phyloP scores from a whole-genome alignment of 2,113 vertebrate genomes.

The Amphilophus citrinellus region DNA sequence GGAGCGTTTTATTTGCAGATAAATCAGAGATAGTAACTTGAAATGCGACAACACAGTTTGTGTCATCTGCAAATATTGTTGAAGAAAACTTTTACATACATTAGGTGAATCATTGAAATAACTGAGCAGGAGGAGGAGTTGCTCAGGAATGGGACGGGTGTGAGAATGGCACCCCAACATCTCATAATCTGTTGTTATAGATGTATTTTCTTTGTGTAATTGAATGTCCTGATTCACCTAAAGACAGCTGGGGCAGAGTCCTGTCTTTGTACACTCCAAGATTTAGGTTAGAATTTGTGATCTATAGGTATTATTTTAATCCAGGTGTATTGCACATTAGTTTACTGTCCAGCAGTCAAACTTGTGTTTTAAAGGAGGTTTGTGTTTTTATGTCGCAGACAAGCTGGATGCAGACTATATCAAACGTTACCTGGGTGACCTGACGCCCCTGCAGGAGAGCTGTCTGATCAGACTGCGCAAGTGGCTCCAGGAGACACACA shows the following conservation, averaged over 20 bases:
- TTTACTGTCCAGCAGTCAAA: not conserved
- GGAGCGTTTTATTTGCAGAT: not conserved
- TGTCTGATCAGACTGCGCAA: constrained; percentile 94
- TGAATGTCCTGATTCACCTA: too few species aligned
- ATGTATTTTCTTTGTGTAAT: not conserved
- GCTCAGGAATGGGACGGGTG: not conserved
- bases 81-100: rapidly evolving
- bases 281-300: not conserved
- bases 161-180: not conserved
- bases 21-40: too few species aligned
- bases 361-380: not conserved
- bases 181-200: not conserved
- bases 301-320: not conserved
- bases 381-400: constrained; percentile 78
- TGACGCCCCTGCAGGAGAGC: constrained; percentile 96
- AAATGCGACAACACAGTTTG: rapidly evolving
- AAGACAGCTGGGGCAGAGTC: not conserved
- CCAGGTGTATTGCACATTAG: not conserved
- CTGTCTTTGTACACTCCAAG: not conserved
- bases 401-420: constrained; percentile 97
- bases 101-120: not conserved
- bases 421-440: constrained; percentile 93
- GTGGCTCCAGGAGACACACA: constrained; percentile 97
- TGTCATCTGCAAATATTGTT: not conserved
- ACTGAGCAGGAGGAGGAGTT: not conserved